A percentile compares a stretch with the other conserved stretches of the same genome.
Conservation (phyloP, 1,140 invertebrate species). For the Drosophila ohnishii region DNA sequence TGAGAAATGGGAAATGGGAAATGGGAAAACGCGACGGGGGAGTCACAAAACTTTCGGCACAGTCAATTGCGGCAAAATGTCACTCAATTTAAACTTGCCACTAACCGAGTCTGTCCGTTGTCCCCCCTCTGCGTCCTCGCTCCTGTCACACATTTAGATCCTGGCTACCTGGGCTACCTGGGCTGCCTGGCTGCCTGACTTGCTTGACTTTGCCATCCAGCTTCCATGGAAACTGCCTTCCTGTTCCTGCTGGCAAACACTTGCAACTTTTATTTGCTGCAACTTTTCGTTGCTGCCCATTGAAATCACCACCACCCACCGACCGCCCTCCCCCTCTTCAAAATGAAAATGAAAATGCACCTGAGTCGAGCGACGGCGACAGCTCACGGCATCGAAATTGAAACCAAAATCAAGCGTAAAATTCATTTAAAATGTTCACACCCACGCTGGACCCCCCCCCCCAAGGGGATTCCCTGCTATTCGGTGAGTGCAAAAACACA, state of each 20-base stretch:
- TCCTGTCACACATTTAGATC: slow-evolving; percentile 24
- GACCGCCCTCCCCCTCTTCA: not conserved
- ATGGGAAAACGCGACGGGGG: slow-evolving; percentile 13
- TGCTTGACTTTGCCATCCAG: not conserved
- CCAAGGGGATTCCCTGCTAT: not conserved
- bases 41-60: slow-evolving; percentile 58
- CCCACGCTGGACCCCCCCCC: slow-evolving; percentile 17
- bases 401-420: slow-evolving; percentile 78
- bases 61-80: slow-evolving; percentile 76
- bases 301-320: slow-evolving; percentile 27
- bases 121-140: not conserved
- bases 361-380: slow-evolving; percentile 28
- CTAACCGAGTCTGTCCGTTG: slow-evolving; percentile 40
- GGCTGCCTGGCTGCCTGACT: slow-evolving; percentile 4
- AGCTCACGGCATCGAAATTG: slow-evolving; percentile 66
- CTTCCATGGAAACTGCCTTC: slow-evolving; percentile 7
- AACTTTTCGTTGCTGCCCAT: slow-evolving; percentile 51
- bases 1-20: not conserved
- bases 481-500: slow-evolving; percentile 48
- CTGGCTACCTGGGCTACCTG: not conserved
- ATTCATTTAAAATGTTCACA: slow-evolving; percentile 73
- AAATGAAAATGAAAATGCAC: slow-evolving; percentile 41
- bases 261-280: slow-evolving; percentile 70
- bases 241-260: slow-evolving; percentile 31
- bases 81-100: slow-evolving; percentile 74